A percentile compares a stretch with the other conserved stretches of the same genome.
phyloP scores from a whole-genome alignment of 30 jellyfish, hydroid and myxozoan genomes.

The Turritopsis rubra region DNA sequence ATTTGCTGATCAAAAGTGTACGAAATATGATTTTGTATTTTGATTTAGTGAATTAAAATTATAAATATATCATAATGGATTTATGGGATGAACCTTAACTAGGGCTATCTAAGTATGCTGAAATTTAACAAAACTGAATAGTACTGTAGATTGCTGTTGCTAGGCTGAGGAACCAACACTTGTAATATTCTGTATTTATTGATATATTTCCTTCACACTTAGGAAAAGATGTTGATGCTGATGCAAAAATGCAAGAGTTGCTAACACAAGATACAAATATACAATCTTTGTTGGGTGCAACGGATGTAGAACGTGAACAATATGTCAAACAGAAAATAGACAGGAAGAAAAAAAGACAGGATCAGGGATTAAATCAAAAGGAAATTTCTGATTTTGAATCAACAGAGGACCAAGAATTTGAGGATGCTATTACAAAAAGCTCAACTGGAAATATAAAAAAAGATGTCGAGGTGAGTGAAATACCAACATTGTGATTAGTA shows the following conservation, averaged over 20 bases:
- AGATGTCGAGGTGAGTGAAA: slow-evolving; percentile 54
- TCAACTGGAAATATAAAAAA: slow-evolving; percentile 49
- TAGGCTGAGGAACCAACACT: no score
- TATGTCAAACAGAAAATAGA: slow-evolving; percentile 51
- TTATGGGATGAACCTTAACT: no score
- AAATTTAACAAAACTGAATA: no score
- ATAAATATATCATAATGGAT: no score
- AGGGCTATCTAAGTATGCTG: no score
- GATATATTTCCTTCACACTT: neutral
- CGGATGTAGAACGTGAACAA: slow-evolving; percentile 53
- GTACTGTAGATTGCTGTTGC: no score
- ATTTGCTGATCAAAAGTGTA: no score
- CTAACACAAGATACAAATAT: slow-evolving; percentile 40
- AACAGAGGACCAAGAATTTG: slow-evolving; percentile 55
- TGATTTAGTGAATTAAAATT: no score
- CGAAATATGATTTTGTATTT: no score
- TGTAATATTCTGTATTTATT: no score
- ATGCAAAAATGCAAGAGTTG: slow-evolving; percentile 32
- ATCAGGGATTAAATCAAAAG: slow-evolving; percentile 60
- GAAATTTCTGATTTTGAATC: slow-evolving; percentile 56
- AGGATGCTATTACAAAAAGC: slow-evolving; percentile 46
- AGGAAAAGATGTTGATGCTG: slow-evolving; percentile 68
- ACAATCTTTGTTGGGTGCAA: slow-evolving; percentile 45
- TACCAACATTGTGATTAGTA: neutral
- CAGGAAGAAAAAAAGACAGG: slow-evolving; percentile 36